These are phyloP conservation scores for Parasteatoda lunata DNA, from an alignment of 2,888 invertebrate species.

Conservation along the genomic window DNA sequence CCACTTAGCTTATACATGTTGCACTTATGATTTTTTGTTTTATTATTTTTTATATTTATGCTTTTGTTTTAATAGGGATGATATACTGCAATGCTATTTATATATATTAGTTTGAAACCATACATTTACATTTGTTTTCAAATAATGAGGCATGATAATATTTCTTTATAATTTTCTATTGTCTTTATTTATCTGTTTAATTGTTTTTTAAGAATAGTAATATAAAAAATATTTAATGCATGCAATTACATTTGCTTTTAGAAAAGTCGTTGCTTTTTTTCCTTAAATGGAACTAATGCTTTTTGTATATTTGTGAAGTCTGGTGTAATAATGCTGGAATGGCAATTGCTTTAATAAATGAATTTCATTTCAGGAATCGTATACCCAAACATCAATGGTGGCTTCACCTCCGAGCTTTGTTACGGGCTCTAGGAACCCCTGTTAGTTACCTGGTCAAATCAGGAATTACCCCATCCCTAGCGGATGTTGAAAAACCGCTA, in stretches of 20 bases:
- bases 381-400: constrained; percentile 70
- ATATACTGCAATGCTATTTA: too few relatives aligned
- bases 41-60: too few relatives aligned
- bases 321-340: too few relatives aligned
- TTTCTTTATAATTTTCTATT: too few relatives aligned
- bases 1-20: too few relatives aligned
- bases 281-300: neutral
- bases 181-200: too few relatives aligned
- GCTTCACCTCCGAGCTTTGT: constrained; percentile 70
- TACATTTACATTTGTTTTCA: too few relatives aligned
- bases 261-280: neutral
- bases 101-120: too few relatives aligned
- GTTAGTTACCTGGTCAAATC: constrained; percentile 61
- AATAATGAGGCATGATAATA: too few relatives aligned
- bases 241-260: neutral
- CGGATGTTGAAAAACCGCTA: constrained; percentile 63
- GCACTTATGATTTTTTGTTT: too few relatives aligned
- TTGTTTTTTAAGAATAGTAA: too few relatives aligned
- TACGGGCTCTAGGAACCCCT: constrained; percentile 69
- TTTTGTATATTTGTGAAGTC: neutral
- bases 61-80: too few relatives aligned
- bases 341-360: neutral
- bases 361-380: constrained; percentile 68
- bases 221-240: neutral
- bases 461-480: constrained; percentile 57